Base-by-base conservation (phyloP, 2,113 vertebrate species). In the Callocephalon fimbriatum region DNA sequence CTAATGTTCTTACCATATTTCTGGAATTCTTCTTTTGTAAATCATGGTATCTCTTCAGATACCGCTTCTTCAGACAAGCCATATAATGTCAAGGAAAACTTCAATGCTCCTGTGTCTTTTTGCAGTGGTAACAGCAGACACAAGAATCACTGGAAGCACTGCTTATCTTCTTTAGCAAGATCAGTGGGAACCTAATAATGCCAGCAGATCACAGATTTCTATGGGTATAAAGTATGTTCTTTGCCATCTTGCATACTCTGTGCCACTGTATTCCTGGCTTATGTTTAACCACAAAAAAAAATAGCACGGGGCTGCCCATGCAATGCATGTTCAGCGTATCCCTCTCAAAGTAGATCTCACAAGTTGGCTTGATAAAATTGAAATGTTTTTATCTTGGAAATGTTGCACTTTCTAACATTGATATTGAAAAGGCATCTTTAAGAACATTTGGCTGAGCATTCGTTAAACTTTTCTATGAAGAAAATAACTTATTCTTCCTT, bases 241-340 rank as follows among this genome's bases (percentile, higher is more conserved):
- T 70, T 65, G 25, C 29, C 58, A 17, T 38, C n/a, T 19, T 1
- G 6, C 8, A 11, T 3, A 20, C 8, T n/a, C 50, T 38, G 8
- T 21, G 66, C 29, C 25, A 7, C 9, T 29, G 13, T 15, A 8
- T 1, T 67, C 56, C 61, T 62, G 16, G 13, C 59, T 62, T 45
- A 31, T 25, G 10, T 50, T 27, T 45, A 32, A 38, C 3, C 5
- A 54, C 14, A 25, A n/a, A 74, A 79, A 92, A 77, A 40, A 5
- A 38, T 23, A 73, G 10, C 11, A 1, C 10, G 35, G 8, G 17
- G 15, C 6, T 65, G 22, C 13, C 15, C 8, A 1, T 29, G 19
- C 1, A 0, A 18, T 27, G 63, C 35, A 37, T 0, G 0, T 47
- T 86, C 47, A 70, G 54, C 56, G 6, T 2, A 18, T 5, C 12